Percentiles rank a stretch among this genome's conserved stretches.
These are phyloP conservation scores for Invenusta paracnida DNA, from an alignment of 2,888 invertebrate species.

Conservation along the genomic window DNA sequence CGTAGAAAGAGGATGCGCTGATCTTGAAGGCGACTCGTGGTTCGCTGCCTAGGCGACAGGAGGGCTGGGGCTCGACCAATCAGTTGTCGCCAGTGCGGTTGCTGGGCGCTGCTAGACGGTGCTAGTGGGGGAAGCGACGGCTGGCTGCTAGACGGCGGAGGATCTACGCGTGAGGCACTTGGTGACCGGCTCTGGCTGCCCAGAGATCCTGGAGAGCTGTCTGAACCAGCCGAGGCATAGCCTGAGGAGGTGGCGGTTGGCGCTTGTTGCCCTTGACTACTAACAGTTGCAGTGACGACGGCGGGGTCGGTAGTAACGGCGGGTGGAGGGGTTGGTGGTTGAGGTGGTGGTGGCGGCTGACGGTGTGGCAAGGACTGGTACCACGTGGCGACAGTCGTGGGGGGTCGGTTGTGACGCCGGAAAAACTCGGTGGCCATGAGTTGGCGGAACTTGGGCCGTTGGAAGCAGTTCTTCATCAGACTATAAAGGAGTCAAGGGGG, in stretches of 20 bases:
- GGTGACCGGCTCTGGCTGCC: constrained; percentile 43
- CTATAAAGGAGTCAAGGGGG: too few relatives aligned
- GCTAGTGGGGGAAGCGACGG: neutral
- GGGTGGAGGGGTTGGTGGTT: neutral
- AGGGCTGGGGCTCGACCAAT: neutral
- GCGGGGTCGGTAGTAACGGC: neutral
- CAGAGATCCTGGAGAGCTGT: constrained; percentile 43
- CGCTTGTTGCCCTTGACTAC: neutral
- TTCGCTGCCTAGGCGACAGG: neutral
- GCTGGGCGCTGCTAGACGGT: neutral
- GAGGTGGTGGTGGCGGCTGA: neutral
- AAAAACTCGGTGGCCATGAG: constrained; percentile 81
- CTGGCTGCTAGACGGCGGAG: neutral
- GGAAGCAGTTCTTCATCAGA: constrained; percentile 84
- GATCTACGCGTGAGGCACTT: constrained; percentile 28
- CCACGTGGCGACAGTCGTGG: constrained; percentile 74
- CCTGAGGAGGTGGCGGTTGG: constrained; percentile 31
- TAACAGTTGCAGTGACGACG: constrained; percentile 13
- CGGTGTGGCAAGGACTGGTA: constrained; percentile 57
- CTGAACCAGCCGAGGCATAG: constrained; percentile 41
- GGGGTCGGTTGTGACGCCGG: constrained; percentile 70
- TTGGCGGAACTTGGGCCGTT: constrained; percentile 86
- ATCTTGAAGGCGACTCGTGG: neutral
- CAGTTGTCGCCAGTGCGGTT: neutral
- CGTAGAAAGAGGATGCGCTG: constrained; percentile 15